These are phyloP conservation scores for Cyphomyrus plagiostoma DNA, from an alignment of 2,113 vertebrate genomes.

Conservation along the genomic window DNA sequence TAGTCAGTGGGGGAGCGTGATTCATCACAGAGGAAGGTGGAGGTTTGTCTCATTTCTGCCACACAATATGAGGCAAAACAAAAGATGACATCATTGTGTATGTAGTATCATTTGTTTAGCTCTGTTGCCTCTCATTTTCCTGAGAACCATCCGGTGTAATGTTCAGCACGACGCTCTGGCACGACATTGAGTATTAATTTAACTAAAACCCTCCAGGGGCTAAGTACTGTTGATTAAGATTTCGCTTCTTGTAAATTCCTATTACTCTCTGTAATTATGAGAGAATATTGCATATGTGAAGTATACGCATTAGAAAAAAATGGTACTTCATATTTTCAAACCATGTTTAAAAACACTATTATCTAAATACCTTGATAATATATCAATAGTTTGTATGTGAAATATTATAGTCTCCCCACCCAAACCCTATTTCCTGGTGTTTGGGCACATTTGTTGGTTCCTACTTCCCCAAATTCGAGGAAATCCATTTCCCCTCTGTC, in stretches of 20 bases:
- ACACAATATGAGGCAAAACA: not conserved
- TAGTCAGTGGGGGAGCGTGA: not conserved
- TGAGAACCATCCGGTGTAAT: constrained; percentile 9
- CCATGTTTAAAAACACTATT: not conserved
- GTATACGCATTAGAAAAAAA: not conserved
- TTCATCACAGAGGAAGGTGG: constrained; percentile 1
- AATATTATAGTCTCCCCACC: not conserved
- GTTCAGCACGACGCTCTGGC: not conserved
- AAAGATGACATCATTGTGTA: not conserved
- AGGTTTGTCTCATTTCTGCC: not conserved
- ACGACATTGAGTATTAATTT: constrained; percentile 23
- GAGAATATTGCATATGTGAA: constrained; percentile 13
- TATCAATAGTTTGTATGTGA: not conserved
- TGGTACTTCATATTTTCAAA: not conserved
- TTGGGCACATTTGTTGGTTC: not conserved
- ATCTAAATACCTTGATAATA: not conserved
- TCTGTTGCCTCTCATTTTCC: not conserved
- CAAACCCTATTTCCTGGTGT: not conserved
- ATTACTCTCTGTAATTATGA: constrained; percentile 21
- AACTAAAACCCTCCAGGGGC: constrained; percentile 19
- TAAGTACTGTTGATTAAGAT: constrained; percentile 25
- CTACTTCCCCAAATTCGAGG: not conserved
- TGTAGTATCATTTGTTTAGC: not conserved
- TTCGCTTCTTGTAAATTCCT: constrained; percentile 22
- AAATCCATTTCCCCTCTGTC: not conserved